These are phyloP conservation scores for Sibirionetta formosa DNA, from an alignment of 2,797 vertebrate genomes.

Conservation along the genomic window DNA sequence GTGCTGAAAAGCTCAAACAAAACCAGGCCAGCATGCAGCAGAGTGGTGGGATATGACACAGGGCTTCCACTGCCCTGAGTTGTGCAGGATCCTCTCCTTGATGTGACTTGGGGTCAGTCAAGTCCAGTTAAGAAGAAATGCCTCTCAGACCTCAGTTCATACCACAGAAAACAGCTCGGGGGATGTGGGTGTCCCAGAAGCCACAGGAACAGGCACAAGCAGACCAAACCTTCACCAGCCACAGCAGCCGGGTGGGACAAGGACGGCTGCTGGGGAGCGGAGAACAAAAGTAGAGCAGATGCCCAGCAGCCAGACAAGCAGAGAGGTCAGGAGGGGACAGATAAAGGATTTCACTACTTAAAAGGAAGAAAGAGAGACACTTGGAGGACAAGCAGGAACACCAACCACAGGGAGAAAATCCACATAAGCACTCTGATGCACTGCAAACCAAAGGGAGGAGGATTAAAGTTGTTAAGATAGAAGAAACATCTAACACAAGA, in stretches of 20 bases:
- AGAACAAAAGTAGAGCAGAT: slow-evolving; percentile 38
- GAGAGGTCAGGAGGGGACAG: slow-evolving; percentile 54
- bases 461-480: not conserved
- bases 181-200: not conserved
- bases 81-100: not conserved
- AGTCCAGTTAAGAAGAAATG: not conserved
- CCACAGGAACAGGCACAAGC: not conserved
- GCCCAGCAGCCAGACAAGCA: not conserved
- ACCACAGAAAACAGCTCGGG: not conserved
- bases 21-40: not conserved
- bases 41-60: not conserved
- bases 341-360: slow-evolving; percentile 61
- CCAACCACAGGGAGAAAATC: slow-evolving; percentile 21
- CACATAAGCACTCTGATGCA: not conserved
- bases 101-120: not conserved
- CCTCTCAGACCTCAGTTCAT: not conserved
- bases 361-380: slow-evolving; percentile 9
- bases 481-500: not conserved
- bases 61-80: not conserved
- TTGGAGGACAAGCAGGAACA: slow-evolving; percentile 20
- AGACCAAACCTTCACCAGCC: not conserved
- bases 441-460: not conserved
- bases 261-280: accelerated
- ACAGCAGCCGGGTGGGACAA: not conserved
- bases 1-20: not conserved